Conservation (phyloP, 2,888 invertebrate species). For the Amphipoea oculea region DNA sequence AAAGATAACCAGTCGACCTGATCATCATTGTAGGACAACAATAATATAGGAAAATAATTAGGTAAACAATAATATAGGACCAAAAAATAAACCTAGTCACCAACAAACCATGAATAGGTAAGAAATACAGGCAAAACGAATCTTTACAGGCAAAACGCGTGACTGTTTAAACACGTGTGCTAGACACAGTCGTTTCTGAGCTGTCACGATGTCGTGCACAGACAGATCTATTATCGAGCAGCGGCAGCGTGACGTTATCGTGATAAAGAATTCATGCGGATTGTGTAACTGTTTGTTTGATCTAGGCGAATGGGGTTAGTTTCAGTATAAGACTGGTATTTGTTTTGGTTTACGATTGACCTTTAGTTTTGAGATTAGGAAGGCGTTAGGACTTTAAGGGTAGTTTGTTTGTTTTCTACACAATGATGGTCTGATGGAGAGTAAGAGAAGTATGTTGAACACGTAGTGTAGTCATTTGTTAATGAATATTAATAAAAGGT, state of each 20-base stretch:
- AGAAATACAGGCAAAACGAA: constrained; percentile 19
- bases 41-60: not conserved
- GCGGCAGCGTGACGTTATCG: constrained; percentile 12
- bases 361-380: no score
- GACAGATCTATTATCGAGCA: constrained; percentile 45
- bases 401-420: not conserved
- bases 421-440: not conserved
- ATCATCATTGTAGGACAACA: not conserved
- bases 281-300: constrained; percentile 20
- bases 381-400: not conserved
- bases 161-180: constrained; percentile 12
- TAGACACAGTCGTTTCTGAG: constrained; percentile 18
- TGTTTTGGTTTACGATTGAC: not conserved
- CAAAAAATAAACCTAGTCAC: not conserved
- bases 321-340: not conserved
- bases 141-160: not conserved
- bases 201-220: constrained; percentile 38
- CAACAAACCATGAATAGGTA: not conserved
- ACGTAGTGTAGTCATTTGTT: not conserved
- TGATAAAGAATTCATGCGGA: constrained; percentile 47
- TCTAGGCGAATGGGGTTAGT: constrained; percentile 6
- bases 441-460: not conserved
- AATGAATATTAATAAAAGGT: not conserved
- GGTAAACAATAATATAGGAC: not conserved
- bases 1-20: not conserved